Evolutionary conservation across 30 jellyfish, hydroid and myxozoan species (phyloP).

Genomic region (Aurelia coerulea): DNA sequence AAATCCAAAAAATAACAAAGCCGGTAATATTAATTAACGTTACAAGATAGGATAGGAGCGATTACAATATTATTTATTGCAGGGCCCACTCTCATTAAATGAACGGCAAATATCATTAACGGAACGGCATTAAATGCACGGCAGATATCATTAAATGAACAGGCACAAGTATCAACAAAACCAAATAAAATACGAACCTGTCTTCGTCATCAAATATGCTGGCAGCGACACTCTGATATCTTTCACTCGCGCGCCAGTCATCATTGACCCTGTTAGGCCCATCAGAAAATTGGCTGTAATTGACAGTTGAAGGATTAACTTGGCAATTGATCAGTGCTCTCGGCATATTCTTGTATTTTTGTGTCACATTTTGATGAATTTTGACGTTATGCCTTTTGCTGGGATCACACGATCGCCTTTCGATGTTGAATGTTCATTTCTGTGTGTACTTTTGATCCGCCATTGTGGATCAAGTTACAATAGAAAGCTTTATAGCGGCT

Average conservation of each 20-base stretch:
- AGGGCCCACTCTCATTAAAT: too few species aligned
- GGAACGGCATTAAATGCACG: too few species aligned
- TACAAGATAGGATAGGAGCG: too few species aligned
- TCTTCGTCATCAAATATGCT: conserved; percentile 40
- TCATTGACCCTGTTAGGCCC: conserved; percentile 30
- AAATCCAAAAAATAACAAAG: too few species aligned
- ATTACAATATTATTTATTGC: too few species aligned
- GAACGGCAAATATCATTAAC: too few species aligned
- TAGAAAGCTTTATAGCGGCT: not conserved
- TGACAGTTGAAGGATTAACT: too few species aligned
- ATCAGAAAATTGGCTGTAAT: not conserved
- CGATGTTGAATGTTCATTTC: conserved; percentile 8
- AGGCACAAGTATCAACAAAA: too few species aligned
- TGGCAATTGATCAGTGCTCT: not conserved
- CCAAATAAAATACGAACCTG: conserved; percentile 22
- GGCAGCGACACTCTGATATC: conserved; percentile 59
- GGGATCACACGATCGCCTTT: not conserved
- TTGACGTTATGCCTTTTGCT: not conserved
- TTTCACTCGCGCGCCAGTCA: conserved; percentile 34
- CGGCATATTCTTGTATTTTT: not conserved
- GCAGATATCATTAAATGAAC: too few species aligned
- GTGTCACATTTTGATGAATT: not conserved
- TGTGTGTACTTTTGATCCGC: conserved; percentile 6
- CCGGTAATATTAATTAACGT: too few species aligned
- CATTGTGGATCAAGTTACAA: conserved; percentile 15